These are phyloP conservation scores for Phalera bucephala DNA, from an alignment of 2,888 invertebrate genomes.

Conservation along the genomic window DNA sequence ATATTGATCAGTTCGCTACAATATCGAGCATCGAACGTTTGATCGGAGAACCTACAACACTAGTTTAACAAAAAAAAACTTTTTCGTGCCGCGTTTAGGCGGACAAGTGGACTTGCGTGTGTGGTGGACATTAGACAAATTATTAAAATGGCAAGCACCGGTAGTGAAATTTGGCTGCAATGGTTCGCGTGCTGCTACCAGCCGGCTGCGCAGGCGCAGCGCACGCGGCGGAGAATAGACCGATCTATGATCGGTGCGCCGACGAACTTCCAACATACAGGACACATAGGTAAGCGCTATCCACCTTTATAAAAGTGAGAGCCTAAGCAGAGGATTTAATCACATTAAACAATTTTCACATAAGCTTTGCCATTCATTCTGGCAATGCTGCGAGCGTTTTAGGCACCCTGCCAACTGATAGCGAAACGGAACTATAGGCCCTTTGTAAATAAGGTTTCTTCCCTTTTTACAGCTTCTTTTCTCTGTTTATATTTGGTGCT, in stretches of 20 bases:
- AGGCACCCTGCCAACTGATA: no score
- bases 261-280: conserved; percentile 97
- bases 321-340: no score
- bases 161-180: conserved; percentile 94
- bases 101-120: conserved; percentile 33
- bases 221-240: conserved; percentile 90
- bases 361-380: no score
- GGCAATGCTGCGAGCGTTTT: no score
- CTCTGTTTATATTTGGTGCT: no score
- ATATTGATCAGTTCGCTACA: conserved; percentile 36
- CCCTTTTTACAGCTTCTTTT: no score
- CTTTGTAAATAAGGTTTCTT: no score
- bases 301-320: no score
- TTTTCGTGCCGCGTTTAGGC: conserved; percentile 35
- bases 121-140: conserved; percentile 45
- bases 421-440: no score
- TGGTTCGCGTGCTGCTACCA: conserved; percentile 97
- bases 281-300: conserved; percentile 77
- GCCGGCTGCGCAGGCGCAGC: conserved; percentile 88
- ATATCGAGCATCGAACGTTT: conserved; percentile 35
- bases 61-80: conserved; percentile 8
- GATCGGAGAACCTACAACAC: conserved; percentile 24
- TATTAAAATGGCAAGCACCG: conserved; percentile 87
- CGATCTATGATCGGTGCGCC: conserved; percentile 98
- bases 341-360: no score